phyloP scores from a whole-genome alignment of 2,797 vertebrate genomes.

The Gorsachius magnificus region DNA sequence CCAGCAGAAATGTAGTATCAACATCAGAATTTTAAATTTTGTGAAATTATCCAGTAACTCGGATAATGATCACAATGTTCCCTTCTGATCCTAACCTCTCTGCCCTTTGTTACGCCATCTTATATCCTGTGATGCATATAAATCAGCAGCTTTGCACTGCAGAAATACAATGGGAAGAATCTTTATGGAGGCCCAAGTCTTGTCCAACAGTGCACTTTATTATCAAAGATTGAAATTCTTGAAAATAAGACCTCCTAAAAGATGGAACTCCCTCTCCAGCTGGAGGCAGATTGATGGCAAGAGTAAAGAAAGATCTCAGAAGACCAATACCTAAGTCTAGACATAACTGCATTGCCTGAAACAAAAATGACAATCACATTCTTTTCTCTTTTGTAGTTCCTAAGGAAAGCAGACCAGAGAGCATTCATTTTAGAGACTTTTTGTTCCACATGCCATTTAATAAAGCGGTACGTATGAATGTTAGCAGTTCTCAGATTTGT shows the following conservation, averaged over 20 bases:
- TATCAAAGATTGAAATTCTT: background rate
- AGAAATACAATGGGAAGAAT: background rate
- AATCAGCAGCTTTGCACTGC: background rate
- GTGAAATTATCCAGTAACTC: background rate
- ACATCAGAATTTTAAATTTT: background rate
- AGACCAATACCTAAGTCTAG: background rate
- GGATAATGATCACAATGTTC: background rate
- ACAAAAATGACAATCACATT: background rate
- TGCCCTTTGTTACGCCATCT: background rate
- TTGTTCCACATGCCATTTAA: background rate
- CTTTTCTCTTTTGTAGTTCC: slow-evolving; percentile 1
- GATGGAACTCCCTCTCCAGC: background rate
- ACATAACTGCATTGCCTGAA: background rate
- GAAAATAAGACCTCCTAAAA: background rate
- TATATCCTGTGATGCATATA: background rate
- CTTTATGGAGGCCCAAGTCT: background rate
- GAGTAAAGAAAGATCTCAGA: background rate
- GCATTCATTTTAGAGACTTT: background rate
- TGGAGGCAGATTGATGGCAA: background rate
- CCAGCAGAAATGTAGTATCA: background rate
- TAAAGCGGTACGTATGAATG: slow-evolving; percentile 5
- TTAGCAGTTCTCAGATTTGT: background rate
- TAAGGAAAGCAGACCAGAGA: background rate
- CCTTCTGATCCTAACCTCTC: background rate
- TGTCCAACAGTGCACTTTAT: background rate